Conservation (phyloP, 1,140 invertebrate species). For the Procambarus virginalis region DNA sequence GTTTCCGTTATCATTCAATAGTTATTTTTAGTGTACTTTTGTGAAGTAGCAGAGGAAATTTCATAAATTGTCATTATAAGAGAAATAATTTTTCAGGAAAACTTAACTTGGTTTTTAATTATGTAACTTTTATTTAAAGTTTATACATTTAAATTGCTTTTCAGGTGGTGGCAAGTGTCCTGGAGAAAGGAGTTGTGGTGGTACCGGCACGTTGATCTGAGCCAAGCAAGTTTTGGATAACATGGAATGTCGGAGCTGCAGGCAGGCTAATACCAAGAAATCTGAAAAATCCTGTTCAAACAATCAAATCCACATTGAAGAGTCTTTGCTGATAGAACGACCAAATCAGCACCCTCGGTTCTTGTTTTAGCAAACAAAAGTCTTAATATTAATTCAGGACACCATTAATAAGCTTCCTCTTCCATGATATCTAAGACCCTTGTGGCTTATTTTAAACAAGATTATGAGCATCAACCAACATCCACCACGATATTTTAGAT, state of each 20-base stretch:
- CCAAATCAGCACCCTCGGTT: not conserved
- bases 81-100: no score
- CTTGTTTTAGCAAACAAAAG: not conserved
- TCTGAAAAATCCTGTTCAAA: not conserved
- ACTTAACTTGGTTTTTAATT: not conserved
- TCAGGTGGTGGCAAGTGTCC: constrained; percentile 40
- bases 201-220: constrained; percentile 41
- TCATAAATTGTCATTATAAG: no score
- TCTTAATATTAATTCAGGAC: not conserved
- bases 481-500: constrained; percentile 51
- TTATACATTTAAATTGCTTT: not conserved
- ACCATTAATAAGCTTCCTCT: constrained; percentile 4
- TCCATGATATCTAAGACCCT: constrained; percentile 22
- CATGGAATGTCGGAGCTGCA: constrained; percentile 16
- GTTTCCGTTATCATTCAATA: no score
- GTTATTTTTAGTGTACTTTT: no score
- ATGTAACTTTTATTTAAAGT: no score
- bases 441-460: constrained; percentile 8
- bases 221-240: constrained; percentile 17
- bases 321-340: not conserved
- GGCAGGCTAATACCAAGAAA: not conserved
- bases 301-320: not conserved
- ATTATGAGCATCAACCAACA: constrained; percentile 21
- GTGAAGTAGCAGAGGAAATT: no score
- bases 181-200: constrained; percentile 37